Evolutionary conservation across 1,140 invertebrate genomes (phyloP), one percentile per base, ranked within the genome.

Genomic region (Chironomus striatipennis): DNA sequence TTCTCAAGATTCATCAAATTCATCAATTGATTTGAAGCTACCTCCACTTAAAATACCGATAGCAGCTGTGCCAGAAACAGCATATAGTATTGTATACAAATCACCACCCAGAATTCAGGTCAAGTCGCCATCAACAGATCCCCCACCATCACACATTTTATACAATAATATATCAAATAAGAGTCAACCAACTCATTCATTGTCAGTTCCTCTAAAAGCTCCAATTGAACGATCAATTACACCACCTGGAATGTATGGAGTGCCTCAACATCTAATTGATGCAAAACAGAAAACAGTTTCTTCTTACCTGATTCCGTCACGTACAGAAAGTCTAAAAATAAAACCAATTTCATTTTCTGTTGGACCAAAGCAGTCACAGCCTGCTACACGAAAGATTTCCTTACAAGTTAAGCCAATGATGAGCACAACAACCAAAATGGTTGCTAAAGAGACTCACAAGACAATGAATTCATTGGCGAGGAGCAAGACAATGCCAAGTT

Each of bases 221-320:
- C 9, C 65, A 70, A 15, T 57, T n/a, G 65, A 70, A 20, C n/a
- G 17, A 70, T 21, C 65, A 20, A 21, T 21, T 20, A 70, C 20
- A 20, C 65, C 65, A 8, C 65, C 17, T 5, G 20, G 17, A 70
- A 88, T 93, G 76, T 94, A 86, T 80, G 89, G 90, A 21, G 88
- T 92, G 74, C 85, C 88, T 7, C 89, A 89, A 74, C 87, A 90
- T n/a, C 87, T 89, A 75, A 82, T 93, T 8, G 84, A 86, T 9
- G 87, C 89, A 42, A 94, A 94, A 83, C 88, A 90, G 78, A 86
- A 87, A 43, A 92, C 92, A 5, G 89, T 95, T 64, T 90, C 91
- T 75, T 90, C 90, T n/a, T 94, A 93, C 79, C 92, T 94, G 78
- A 12, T 7, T 20, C 65, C 65, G 6, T 9, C 17, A 5, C 47